Evolutionary conservation across 1,140 invertebrate genomes (phyloP).

Genomic region (Drosophila albomicans): DNA sequence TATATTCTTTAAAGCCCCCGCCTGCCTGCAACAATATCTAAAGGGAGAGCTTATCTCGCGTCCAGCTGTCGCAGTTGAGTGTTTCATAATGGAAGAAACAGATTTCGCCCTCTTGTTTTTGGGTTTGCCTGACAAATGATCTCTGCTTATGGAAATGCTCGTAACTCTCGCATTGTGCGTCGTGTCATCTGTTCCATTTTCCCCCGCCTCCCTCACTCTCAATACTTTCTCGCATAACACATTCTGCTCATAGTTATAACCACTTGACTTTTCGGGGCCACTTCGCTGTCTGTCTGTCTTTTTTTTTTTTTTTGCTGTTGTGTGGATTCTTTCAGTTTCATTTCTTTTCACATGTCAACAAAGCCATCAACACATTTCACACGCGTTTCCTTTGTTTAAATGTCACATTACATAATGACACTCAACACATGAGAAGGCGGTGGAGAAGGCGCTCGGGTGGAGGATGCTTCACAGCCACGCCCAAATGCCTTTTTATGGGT

Average conservation of each 20-base stretch:
- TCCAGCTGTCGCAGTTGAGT: constrained; percentile 33
- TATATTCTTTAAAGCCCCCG: constrained; percentile 42
- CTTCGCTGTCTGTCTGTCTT: neutral
- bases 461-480: constrained; percentile 30
- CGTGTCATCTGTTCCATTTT: constrained; percentile 13
- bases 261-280: constrained; percentile 53
- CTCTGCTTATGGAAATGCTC: constrained; percentile 60
- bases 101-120: constrained; percentile 19
- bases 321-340: constrained; percentile 38
- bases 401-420: constrained; percentile 78
- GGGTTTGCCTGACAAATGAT: constrained; percentile 62
- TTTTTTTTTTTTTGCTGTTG: neutral
- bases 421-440: constrained; percentile 55
- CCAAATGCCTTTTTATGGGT: constrained; percentile 57
- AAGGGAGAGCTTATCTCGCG: constrained; percentile 17
- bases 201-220: neutral
- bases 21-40: constrained; percentile 10
- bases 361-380: constrained; percentile 57
- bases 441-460: neutral
- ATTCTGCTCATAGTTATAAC: constrained; percentile 55
- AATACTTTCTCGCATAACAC: constrained; percentile 8
- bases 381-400: constrained; percentile 67
- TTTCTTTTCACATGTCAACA: constrained; percentile 62
- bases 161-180: constrained; percentile 31
- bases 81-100: constrained; percentile 34